These are phyloP conservation scores for Microctenopoma lineatum DNA, from an alignment of 2,797 vertebrate genomes.

Conservation along the genomic window DNA sequence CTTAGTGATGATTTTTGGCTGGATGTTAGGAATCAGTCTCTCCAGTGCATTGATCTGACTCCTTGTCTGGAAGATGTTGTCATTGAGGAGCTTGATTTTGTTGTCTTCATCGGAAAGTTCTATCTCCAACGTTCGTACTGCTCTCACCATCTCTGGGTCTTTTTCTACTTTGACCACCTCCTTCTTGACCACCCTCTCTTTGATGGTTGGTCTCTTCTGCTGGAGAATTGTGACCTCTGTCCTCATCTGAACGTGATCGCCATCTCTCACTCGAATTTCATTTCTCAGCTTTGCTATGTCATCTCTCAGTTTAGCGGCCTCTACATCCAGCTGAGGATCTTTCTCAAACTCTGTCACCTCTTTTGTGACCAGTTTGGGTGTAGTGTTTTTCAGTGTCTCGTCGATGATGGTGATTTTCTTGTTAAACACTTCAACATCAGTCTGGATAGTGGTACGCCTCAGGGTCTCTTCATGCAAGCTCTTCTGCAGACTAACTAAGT, in stretches of 20 bases:
- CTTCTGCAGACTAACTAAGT: conserved; percentile 76
- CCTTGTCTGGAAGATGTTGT: conserved; percentile 84
- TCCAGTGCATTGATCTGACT: conserved; percentile 89
- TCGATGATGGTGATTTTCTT: conserved; percentile 84
- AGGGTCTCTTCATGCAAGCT: conserved; percentile 83
- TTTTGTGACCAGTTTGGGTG: conserved; percentile 91
- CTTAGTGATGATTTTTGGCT: conserved; percentile 93
- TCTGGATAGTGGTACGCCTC: conserved; percentile 80
- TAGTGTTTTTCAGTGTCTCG: conserved; percentile 75
- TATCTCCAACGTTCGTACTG: conserved; percentile 81
- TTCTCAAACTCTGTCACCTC: conserved; percentile 95
- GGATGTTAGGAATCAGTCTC: conserved; percentile 87
- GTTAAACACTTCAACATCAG: conserved; percentile 82
- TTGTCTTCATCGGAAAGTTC: conserved; percentile 87
- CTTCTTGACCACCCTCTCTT: conserved; percentile 91
- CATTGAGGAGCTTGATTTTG: conserved; percentile 81
- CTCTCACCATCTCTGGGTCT: conserved; percentile 89
- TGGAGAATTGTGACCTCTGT: conserved; percentile 89
- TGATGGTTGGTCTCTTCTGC: conserved; percentile 86
- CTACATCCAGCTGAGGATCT: conserved; percentile 89
- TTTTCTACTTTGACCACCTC: conserved; percentile 93
- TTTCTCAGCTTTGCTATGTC: conserved; percentile 84
- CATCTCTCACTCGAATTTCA: conserved; percentile 76
- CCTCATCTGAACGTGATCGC: conserved; percentile 83
- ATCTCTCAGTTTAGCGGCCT: conserved; percentile 83